A percentile compares a stretch with the other conserved stretches of the same genome.
Evolutionary conservation across 2,797 vertebrate species (phyloP).

Genomic region (Poecilia picta): DNA sequence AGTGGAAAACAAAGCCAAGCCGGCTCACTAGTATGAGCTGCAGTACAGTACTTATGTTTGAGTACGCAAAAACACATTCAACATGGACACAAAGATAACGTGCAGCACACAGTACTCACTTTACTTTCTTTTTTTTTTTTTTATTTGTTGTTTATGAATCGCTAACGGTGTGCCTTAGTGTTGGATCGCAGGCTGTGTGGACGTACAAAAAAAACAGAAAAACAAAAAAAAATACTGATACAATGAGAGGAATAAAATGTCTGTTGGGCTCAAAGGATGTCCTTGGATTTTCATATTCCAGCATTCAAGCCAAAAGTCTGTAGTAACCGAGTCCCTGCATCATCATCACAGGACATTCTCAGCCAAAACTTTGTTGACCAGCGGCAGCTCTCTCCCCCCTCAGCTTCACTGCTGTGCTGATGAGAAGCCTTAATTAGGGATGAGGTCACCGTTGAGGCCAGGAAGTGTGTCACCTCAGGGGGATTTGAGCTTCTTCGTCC

Average conservation of each 20-base stretch:
- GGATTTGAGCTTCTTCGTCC: conserved; percentile 94
- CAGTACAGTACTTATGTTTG: conserved; percentile 73
- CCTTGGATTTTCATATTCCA: conserved; percentile 68
- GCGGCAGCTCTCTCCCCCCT: conserved; percentile 19
- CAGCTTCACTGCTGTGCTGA: conserved; percentile 53
- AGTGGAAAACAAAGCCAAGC: conserved; percentile 69
- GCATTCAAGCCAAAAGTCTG: conserved; percentile 70
- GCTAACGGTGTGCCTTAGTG: conserved; percentile 52
- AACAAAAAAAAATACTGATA: conserved; percentile 71
- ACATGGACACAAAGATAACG: conserved; percentile 31
- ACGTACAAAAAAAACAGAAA: conserved; percentile 63
- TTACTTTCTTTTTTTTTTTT: conserved; percentile 50
- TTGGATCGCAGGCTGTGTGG: conserved; percentile 55
- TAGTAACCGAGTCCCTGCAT: conserved; percentile 51
- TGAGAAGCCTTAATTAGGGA: conserved; percentile 50
- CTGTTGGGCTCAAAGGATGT: conserved; percentile 65
- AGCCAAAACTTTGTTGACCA: conserved; percentile 44
- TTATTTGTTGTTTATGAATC: conserved; percentile 44
- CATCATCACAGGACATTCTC: conserved; percentile 48
- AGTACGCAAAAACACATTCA: conserved; percentile 60
- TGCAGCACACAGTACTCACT: conserved; percentile 40
- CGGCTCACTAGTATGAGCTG: conserved; percentile 59
- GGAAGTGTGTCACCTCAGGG: conserved; percentile 77
- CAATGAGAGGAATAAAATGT: conserved; percentile 71
- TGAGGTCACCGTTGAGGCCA: conserved; percentile 60